Evolutionary conservation across 2,888 invertebrate species (phyloP), one percentile per base, ranked within the genome.

Genomic region (Noctua fimbriata): DNA sequence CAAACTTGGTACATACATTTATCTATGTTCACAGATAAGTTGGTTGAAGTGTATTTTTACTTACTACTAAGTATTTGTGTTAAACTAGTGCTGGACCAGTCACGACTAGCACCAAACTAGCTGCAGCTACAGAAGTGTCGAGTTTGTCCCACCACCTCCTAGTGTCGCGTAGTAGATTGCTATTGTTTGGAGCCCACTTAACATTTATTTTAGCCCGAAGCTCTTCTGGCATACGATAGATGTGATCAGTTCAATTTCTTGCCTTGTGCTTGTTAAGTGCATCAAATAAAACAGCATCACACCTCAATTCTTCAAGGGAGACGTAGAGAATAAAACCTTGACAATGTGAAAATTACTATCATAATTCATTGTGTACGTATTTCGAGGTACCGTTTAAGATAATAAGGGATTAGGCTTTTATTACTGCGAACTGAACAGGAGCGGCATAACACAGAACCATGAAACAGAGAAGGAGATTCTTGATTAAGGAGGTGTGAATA

Each of bases 381-480:
- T 75, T 74, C 47, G 18, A 66, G 47, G 58, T 65, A 44, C 74
- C 72, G 85, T 81, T 83, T 80, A 73, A 47, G 85, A 52, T 66
- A 85, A 76, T 75, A 66, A 70, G 85, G 85, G 69, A 85, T 85
- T 69, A 85, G 65, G 58, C 14, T 73, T 83, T 81, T 85, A 81
- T 81, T 81, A 75, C 65, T 52, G 9, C 41, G 28, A 70, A 32
- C 36, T n/a, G 36, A 66, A 70, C 44, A 47, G 65, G 41, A 75
- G 58, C 24, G 14, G n/a, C 32, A 47, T 65, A 21, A 24, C 83
- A 72, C 1, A n/a, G 81, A 83, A 21, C 63, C 2, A 65, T n/a
- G 49, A 80, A 80, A 6, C 32, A 28, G 0, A 21, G 28, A 28
- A 36, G 36, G 21, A 70, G 55, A n/a, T 69, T n/a, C 41, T 24